Evolutionary conservation across 30 jellyfish, hydroid and myxozoan species (phyloP).

Genomic region (Sanderia malayensis): DNA sequence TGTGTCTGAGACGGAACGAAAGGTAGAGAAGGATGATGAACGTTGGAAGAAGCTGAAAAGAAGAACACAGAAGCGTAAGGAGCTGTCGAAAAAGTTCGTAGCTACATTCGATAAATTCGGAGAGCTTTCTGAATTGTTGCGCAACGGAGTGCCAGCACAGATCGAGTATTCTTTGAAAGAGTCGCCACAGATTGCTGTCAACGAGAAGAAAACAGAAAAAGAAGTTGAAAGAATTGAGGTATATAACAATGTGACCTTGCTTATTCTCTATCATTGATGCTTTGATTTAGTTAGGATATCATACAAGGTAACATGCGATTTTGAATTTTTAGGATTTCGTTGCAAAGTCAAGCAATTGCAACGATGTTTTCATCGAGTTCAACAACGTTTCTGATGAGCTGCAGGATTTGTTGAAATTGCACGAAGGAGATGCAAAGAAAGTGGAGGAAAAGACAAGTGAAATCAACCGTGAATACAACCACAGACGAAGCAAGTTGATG

Average conservation of each 20-base stretch:
- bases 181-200: conserved; percentile 53
- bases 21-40: conserved; percentile 36
- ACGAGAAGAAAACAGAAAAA: conserved; percentile 57
- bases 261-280: too few relatives aligned
- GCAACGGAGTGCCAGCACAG: conserved; percentile 50
- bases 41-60: conserved; percentile 62
- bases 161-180: conserved; percentile 63
- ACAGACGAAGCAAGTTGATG: conserved; percentile 31
- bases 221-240: conserved; percentile 73
- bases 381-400: conserved; percentile 44
- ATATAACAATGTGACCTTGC: too few relatives aligned
- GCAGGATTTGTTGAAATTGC: conserved; percentile 34
- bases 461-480: conserved; percentile 34
- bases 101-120: conserved; percentile 23
- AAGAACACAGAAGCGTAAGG: conserved; percentile 25
- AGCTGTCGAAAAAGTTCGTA: conserved; percentile 3
- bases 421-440: conserved; percentile 48
- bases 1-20: conserved; percentile 61
- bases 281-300: too few relatives aligned
- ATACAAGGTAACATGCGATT: too few relatives aligned
- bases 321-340: conserved; percentile 58
- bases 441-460: conserved; percentile 42
- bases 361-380: conserved; percentile 51
- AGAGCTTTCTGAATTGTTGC: conserved; percentile 41
- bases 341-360: conserved; percentile 36